phyloP scores from a whole-genome alignment of 2,113 vertebrate genomes.

The Saimiri boliviensis region DNA sequence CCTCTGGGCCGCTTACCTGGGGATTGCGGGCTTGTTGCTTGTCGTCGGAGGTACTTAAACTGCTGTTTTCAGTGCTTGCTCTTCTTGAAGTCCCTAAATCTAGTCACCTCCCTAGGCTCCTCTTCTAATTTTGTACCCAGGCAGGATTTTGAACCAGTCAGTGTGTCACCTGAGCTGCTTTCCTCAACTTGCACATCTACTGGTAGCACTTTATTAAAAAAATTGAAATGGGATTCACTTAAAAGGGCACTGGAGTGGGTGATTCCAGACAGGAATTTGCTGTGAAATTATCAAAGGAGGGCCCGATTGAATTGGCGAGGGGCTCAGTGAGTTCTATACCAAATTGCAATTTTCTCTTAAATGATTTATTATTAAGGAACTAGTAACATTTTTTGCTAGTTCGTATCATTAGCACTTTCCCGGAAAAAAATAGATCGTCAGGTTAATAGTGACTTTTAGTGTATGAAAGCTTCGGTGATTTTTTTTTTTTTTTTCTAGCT shows the following conservation, averaged over 20 bases:
- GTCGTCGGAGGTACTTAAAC: neutral
- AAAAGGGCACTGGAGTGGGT: neutral
- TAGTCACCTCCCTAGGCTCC: neutral
- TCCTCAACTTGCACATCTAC: neutral
- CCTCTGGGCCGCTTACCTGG: neutral
- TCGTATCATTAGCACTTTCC: neutral
- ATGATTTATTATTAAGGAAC: neutral
- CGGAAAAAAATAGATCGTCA: neutral
- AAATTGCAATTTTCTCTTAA: neutral
- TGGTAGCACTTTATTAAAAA: conserved; percentile 18
- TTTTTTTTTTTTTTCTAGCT: fast-evolving
- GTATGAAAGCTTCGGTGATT: too few relatives aligned
- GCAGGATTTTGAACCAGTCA: neutral
- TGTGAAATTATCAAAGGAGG: neutral
- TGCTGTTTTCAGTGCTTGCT: neutral
- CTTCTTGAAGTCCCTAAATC: neutral
- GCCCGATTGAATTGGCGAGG: neutral
- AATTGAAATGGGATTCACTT: neutral
- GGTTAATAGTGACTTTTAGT: neutral
- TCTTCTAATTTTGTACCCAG: neutral
- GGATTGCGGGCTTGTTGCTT: neutral
- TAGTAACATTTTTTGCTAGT: neutral
- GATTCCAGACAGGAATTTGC: neutral
- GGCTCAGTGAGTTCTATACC: neutral
- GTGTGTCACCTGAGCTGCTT: neutral